Evolutionary conservation across 2,797 vertebrate species (phyloP), one percentile per base, ranked within the genome.

Genomic region (Hypotaenidia philippensis): DNA sequence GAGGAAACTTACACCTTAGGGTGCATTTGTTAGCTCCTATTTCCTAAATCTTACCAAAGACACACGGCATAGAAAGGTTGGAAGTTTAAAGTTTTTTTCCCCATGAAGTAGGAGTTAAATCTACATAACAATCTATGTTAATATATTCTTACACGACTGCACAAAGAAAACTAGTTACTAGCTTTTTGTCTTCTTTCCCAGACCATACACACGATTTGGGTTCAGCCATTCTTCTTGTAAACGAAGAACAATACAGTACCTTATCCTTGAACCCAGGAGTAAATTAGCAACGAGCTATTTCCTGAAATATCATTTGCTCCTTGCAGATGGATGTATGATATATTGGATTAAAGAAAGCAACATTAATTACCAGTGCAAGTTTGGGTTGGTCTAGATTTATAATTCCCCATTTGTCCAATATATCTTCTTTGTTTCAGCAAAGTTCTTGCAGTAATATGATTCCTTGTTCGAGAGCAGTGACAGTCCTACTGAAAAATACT

Each of bases 301-400:
- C 59, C n/a, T 49, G 84, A 72, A 83, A 64, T 31, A 50, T 16
- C 80, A 8, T 55, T 83, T 86, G 36, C 83, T 69, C 59, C 59
- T 61, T 61, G 4, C 29, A 89, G 84, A 65, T 83, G 60, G 55
- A 80, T 45, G 64, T 38, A 31, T 45, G 85, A 23, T 34, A 93
- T 13, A 23, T 4, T 45, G 72, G 29, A 75, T 81, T 90, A 90
- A 89, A 96, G 86, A 68, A 97, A 96, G 55, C 23, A 96, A 84
- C 36, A 83, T 92, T 94, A 93, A 89, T 98, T 99, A 99, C 99
- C 99, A 96, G 99, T 99, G 86, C 99, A 99, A 10, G 99, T 99
- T 97, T 99, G 99, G 29, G 98, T 99, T 25, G 99, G 99, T 98
- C 99, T 99, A 82, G 99, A 99, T 98, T 99, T 99, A 96, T 99